phyloP scores from a whole-genome alignment of 2,888 invertebrate species.

The Zygaena filipendulae region DNA sequence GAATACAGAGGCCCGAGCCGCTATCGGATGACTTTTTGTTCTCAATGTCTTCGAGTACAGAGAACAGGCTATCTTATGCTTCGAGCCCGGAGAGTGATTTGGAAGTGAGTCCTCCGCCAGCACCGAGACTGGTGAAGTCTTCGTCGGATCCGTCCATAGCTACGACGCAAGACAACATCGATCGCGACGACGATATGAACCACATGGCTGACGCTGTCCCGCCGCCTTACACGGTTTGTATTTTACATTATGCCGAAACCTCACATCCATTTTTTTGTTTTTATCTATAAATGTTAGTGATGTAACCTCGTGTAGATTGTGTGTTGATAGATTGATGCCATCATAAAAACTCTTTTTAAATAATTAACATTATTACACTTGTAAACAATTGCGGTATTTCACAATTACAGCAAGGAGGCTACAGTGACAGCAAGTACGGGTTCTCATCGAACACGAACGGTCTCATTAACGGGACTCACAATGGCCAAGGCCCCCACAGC shows the following conservation, averaged over 20 bases:
- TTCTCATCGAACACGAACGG: conserved; percentile 61
- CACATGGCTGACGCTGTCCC: conserved; percentile 75
- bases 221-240: conserved; percentile 87
- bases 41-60: conserved; percentile 88
- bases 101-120: conserved; percentile 82
- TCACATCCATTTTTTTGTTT: too few species aligned
- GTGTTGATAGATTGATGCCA: too few species aligned
- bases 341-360: too few species aligned
- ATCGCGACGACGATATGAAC: conserved; percentile 68
- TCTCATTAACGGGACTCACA: conserved; percentile 34
- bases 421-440: conserved; percentile 73
- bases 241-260: conserved; percentile 8
- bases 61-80: conserved; percentile 91
- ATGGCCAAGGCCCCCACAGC: conserved; percentile 28
- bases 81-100: conserved; percentile 96
- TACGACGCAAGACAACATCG: conserved; percentile 89
- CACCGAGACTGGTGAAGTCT: conserved; percentile 80
- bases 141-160: conserved; percentile 96
- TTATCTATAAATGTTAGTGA: too few species aligned
- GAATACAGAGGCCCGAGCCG: conserved; percentile 90
- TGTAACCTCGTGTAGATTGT: too few species aligned
- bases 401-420: conserved; percentile 62
- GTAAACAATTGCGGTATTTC: too few species aligned
- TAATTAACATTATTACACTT: too few species aligned
- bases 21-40: conserved; percentile 98